Base-by-base conservation (phyloP, 2,113 vertebrate genomes). In the Prionailurus viverrinus region DNA sequence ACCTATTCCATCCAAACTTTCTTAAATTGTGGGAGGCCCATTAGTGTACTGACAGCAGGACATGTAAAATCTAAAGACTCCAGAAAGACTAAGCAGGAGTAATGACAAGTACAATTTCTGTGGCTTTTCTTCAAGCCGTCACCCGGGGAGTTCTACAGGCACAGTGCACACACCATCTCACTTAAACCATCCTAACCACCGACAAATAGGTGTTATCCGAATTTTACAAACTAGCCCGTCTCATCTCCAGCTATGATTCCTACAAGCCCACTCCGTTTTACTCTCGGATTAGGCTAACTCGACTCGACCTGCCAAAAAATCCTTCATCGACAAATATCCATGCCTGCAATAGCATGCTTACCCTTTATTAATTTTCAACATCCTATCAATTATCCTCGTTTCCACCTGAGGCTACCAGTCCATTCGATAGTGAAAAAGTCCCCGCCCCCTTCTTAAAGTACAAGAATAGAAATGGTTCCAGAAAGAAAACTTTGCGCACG, bases 1-100 rank as follows among this genome's bases (percentile, higher is more conserved):
- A 65, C 18, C 65, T 53, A 48, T 18, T 97, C 94, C 87, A 45
- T 14, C 10, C 51, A 81, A 66, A 96, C 88, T 88, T 33, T 51
- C 81, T 88, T 88, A 39, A 71, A 53, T 1, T 45, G 5, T 8
- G 83, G 39, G 95, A 73, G 33, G 7, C 4, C 78, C 23, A 65
- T 51, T 31, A 63, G 39, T 23, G 25, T 31, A 82, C 14, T 18
- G 55, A 36, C 4, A 71, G 45, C 10, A 76, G 79, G n/a, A 31
- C n/a, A 87, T 39, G 48, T 86, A 48, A 91, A 69, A 86, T 48
- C 18, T 48, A 81, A 66, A 33, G n/a, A 55, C 33, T 53, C 31
- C 18, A 80, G 36, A n/a, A 83, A 87, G 76, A 90, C 33, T 48
- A 33, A 92, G 86, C 55, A 89, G 31, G 12, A 71, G 33, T 88